Evolutionary conservation across 2,113 vertebrate species (phyloP).

Genomic region (Oophaga pumilio): DNA sequence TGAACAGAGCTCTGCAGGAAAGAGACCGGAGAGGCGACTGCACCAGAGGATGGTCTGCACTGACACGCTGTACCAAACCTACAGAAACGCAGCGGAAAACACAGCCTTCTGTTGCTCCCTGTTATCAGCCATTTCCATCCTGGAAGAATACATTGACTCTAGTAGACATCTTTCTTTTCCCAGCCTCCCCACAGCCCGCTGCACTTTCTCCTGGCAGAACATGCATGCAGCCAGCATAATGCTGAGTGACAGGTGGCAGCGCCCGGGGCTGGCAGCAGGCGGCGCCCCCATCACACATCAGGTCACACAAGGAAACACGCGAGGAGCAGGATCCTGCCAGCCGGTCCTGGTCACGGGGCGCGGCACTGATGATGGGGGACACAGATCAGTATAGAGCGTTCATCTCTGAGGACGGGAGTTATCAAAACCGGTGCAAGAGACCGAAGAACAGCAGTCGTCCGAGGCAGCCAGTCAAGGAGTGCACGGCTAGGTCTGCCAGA

Average conservation of each 20-base stretch:
- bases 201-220: background rate
- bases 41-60: background rate
- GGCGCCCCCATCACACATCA: background rate
- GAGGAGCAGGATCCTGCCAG: background rate
- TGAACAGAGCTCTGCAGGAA: no score
- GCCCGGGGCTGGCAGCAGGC: conserved; percentile 7
- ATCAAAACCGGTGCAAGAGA: background rate
- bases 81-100: no score
- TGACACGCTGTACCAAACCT: background rate
- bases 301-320: conserved; percentile 25
- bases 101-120: no score
- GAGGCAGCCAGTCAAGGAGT: no score
- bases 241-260: conserved; percentile 16
- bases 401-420: no score
- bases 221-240: background rate
- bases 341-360: background rate
- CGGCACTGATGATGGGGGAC: no score
- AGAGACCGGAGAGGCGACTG: no score
- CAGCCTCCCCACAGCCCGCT: background rate
- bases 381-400: no score
- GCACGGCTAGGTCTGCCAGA: no score
- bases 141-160: no score
- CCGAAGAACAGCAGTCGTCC: background rate
- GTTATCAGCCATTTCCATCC: no score
- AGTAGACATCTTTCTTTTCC: no score